A percentile compares a stretch with the other conserved stretches of the same genome.
Evolutionary conservation across 2,888 invertebrate genomes (phyloP).

Genomic region (Patella ulyssiponensis): DNA sequence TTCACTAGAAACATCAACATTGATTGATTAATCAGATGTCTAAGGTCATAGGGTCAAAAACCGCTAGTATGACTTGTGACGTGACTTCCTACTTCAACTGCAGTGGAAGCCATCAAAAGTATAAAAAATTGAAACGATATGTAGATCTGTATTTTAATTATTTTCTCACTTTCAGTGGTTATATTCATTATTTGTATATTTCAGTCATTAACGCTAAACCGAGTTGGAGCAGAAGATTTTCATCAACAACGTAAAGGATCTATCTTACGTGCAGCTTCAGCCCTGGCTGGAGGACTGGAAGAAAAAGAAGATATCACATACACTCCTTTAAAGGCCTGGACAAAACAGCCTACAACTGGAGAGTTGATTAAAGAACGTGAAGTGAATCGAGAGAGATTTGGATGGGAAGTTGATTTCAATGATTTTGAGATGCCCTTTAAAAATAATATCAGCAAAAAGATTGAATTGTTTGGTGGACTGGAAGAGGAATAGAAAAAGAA

Average conservation of each 20-base stretch:
- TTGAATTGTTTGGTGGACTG: constrained; percentile 53
- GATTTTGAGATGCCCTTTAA: constrained; percentile 71
- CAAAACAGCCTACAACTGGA: constrained; percentile 65
- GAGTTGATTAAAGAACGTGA: constrained; percentile 64
- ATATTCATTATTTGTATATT: background rate
- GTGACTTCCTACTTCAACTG: no score
- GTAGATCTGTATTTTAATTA: no score
- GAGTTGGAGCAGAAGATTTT: constrained; percentile 39
- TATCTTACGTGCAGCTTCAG: constrained; percentile 68
- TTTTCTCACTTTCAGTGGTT: background rate
- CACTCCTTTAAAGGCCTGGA: constrained; percentile 68
- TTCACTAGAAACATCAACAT: no score
- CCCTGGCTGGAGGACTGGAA: constrained; percentile 67
- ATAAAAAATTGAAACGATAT: background rate
- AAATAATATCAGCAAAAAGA: constrained; percentile 63
- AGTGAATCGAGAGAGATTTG: constrained; percentile 64
- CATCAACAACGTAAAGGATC: constrained; percentile 64
- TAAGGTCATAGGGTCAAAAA: no score
- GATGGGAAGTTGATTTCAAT: constrained; percentile 72
- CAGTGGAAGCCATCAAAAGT: no score
- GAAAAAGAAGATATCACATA: constrained; percentile 70
- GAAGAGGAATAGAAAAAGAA: constrained; percentile 41
- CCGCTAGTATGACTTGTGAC: no score
- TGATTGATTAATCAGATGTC: no score
- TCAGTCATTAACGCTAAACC: constrained; percentile 19